Percentiles rank a stretch among this genome's conserved stretches.
Conservation (phyloP, 35 echinoderm and acorn worm genomes). For the Chiridota heheva region DNA sequence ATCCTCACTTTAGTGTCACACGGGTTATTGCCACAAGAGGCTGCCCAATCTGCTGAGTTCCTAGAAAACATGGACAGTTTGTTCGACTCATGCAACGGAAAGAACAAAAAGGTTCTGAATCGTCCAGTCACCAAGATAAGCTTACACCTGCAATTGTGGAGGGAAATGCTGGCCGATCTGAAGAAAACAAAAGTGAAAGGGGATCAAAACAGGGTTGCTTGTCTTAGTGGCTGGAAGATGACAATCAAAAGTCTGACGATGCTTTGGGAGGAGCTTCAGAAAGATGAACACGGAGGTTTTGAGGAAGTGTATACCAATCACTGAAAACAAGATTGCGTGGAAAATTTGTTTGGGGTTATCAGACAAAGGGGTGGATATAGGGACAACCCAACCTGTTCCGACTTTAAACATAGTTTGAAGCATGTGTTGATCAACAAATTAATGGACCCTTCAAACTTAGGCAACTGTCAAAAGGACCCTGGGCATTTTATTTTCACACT, state of each 20-base stretch:
- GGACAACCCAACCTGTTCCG: not conserved
- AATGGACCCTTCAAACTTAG: not conserved
- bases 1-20: not conserved
- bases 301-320: not conserved
- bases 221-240: constrained; percentile 2
- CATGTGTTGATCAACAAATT: constrained; percentile 6
- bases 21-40: not conserved
- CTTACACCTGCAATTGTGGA: not conserved
- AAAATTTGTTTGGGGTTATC: constrained; percentile 10
- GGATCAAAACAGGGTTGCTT: not conserved
- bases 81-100: not conserved
- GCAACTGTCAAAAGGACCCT: not conserved
- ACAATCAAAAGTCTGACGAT: not conserved
- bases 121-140: not conserved
- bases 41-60: constrained; percentile 17
- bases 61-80: not conserved
- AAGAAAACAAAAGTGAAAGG: not conserved
- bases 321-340: not conserved
- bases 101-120: not conserved
- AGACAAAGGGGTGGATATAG: not conserved
- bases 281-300: not conserved
- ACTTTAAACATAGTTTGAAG: not conserved
- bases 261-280: not conserved
- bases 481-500: not conserved
- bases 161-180: not conserved